Conservation (phyloP, 1,140 invertebrate species). For the Heliconius congener region DNA sequence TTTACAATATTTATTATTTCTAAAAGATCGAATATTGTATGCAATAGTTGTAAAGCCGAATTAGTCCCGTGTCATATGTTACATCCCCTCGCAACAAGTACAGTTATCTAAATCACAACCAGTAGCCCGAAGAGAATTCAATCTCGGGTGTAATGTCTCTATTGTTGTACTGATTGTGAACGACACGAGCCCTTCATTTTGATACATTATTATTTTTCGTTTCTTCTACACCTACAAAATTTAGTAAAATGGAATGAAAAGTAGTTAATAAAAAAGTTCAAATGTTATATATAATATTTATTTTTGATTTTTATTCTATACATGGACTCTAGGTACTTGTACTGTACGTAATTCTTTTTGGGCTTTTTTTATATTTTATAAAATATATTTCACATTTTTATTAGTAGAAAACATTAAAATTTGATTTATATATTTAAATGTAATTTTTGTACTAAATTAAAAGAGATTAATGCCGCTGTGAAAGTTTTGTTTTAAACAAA, state of each 20-base stretch:
- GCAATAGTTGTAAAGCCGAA: conserved; percentile 29
- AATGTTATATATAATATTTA: no score
- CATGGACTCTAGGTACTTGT: no score
- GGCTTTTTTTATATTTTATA: no score
- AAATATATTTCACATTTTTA: no score
- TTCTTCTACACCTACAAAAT: not conserved
- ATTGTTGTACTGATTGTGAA: conserved; percentile 57
- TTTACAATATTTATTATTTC: not conserved
- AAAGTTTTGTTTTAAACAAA: conserved; percentile 4
- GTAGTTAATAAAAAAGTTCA: no score
- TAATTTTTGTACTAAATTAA: not conserved
- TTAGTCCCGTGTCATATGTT: conserved; percentile 69
- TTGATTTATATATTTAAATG: no score
- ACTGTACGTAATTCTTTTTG: no score
- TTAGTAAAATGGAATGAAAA: not conserved
- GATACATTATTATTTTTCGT: conserved; percentile 41
- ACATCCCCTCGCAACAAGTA: conserved; percentile 68
- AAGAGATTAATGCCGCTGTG: not conserved
- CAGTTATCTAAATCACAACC: conserved; percentile 74
- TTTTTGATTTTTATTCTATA: no score
- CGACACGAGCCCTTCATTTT: conserved; percentile 45
- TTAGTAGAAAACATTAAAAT: no score
- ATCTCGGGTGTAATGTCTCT: conserved; percentile 66
- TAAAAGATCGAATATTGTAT: not conserved
- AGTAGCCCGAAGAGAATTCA: conserved; percentile 55